phyloP scores from a whole-genome alignment of 2,113 vertebrate genomes.

The Pteronura brasiliensis region DNA sequence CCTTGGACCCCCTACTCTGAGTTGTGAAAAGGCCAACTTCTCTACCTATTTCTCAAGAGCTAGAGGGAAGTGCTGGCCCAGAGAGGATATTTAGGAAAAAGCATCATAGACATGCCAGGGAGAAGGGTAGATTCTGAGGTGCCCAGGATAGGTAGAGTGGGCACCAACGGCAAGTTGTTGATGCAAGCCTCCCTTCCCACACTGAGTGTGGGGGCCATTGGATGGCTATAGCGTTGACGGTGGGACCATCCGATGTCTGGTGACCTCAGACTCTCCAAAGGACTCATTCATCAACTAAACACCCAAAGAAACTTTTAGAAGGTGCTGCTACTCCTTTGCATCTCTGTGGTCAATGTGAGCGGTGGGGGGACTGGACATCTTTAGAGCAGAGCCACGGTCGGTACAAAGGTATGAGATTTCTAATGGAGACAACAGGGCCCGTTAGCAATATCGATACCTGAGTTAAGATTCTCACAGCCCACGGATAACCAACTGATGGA shows the following conservation, averaged over 20 bases:
- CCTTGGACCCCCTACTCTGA: neutral
- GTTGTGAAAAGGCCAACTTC: neutral
- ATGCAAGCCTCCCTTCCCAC: neutral
- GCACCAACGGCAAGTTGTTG: fast-evolving
- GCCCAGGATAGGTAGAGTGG: neutral
- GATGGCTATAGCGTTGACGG: neutral
- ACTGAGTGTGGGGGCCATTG: neutral
- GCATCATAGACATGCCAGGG: neutral
- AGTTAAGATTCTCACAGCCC: neutral
- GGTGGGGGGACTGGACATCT: neutral
- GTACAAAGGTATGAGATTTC: neutral
- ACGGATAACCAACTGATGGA: neutral
- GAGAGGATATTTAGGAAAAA: neutral
- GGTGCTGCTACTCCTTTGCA: neutral
- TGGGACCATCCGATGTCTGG: neutral
- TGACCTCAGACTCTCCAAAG: neutral
- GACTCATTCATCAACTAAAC: neutral
- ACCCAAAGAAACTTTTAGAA: neutral
- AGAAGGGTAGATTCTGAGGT: neutral
- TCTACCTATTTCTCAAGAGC: neutral
- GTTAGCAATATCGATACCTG: neutral
- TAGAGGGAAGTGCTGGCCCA: neutral
- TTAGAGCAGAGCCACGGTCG: neutral
- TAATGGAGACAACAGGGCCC: neutral
- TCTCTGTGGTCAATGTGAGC: neutral